Conservation (phyloP, 2,113 vertebrate species). For the Macroglossus sobrinus region DNA sequence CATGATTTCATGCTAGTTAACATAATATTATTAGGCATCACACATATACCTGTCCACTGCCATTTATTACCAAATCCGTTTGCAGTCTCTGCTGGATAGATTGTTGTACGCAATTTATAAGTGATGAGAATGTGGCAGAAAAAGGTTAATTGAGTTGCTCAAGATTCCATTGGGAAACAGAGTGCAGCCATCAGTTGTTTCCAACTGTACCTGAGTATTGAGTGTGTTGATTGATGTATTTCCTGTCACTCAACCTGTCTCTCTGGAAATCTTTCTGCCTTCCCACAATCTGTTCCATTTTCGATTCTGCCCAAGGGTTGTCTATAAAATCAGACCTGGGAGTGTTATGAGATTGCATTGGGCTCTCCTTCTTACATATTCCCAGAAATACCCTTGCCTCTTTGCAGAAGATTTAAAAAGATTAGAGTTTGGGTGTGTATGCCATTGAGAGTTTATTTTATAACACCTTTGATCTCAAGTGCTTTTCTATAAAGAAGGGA, state of each 20-base stretch:
- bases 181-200: constrained; percentile 11
- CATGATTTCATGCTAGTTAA: constrained; percentile 26
- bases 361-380: not conserved
- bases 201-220: not conserved
- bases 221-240: constrained; percentile 33
- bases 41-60: constrained; percentile 5
- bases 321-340: not conserved
- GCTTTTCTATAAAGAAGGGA: not conserved
- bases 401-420: not conserved
- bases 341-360: not conserved
- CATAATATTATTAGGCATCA: constrained; percentile 36
- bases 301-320: not conserved
- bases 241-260: constrained; percentile 17
- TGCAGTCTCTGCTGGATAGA: constrained; percentile 20
- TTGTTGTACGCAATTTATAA: constrained; percentile 41
- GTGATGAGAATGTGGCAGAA: constrained; percentile 45
- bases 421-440: not conserved
- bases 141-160: constrained; percentile 73
- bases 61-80: constrained; percentile 49
- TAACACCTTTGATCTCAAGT: not conserved
- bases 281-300: constrained; percentile 44
- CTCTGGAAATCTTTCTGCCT: constrained; percentile 34
- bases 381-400: not conserved
- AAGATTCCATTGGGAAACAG: constrained; percentile 29
- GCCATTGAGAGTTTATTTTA: not conserved